These are phyloP conservation scores for Thalassarche chlororhynchos DNA, from an alignment of 2,113 vertebrate species.

Conservation along the genomic window DNA sequence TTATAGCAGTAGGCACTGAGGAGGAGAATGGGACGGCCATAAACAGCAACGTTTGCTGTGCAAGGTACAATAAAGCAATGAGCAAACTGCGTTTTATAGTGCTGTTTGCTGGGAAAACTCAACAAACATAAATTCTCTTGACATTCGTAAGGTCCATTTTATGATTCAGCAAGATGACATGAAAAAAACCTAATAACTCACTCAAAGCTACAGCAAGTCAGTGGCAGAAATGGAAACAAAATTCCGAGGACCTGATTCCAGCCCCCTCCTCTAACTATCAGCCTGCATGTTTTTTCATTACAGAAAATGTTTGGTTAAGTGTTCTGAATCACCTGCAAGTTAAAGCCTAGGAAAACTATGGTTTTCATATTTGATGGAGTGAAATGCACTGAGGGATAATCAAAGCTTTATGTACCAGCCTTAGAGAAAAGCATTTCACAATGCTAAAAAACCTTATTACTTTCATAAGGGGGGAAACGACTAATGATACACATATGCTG, in stretches of 20 bases:
- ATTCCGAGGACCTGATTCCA: not conserved
- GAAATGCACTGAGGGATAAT: constrained; percentile 48
- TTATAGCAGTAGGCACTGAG: not conserved
- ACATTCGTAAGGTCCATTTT: not conserved
- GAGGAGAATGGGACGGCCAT: not conserved
- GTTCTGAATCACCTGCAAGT: not conserved
- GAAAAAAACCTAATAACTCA: not conserved
- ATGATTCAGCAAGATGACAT: not conserved
- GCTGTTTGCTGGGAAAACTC: not conserved
- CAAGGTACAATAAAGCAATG: not conserved
- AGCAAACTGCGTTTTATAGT: not conserved
- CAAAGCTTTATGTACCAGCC: constrained; percentile 23
- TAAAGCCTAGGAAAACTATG: constrained; percentile 50
- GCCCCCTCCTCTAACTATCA: not conserved
- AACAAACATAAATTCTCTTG: not conserved
- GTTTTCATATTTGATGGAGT: constrained; percentile 58
- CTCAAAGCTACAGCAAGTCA: not conserved
- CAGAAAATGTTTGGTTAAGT: constrained; percentile 29
- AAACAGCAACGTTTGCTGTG: not conserved
- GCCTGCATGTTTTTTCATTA: not conserved
- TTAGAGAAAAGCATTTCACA: constrained; percentile 21
- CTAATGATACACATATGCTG: not conserved
- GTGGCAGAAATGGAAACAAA: not conserved
- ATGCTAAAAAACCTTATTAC: not conserved
- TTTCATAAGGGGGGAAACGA: not conserved